These are phyloP conservation scores for Drosophila navojoa DNA, from an alignment of 1,140 invertebrate genomes.

Conservation along the genomic window DNA sequence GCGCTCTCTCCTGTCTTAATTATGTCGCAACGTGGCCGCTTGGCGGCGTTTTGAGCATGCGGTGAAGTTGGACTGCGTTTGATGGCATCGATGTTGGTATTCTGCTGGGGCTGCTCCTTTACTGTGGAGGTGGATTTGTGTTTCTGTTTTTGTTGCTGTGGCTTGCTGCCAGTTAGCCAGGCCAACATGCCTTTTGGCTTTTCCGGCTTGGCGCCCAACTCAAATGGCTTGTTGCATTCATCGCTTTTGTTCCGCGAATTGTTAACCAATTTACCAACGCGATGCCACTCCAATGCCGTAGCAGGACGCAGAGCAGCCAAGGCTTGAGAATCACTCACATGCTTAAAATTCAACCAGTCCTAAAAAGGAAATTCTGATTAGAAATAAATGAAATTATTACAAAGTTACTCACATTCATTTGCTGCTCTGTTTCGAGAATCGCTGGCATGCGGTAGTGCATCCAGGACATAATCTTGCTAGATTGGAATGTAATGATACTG, in stretches of 20 bases:
- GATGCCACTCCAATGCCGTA: constrained; percentile 87
- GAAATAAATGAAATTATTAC: neutral
- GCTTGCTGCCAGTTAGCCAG: constrained; percentile 65
- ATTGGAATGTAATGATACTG: constrained; percentile 91
- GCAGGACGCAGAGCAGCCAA: constrained; percentile 85
- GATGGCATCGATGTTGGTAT: too few relatives aligned
- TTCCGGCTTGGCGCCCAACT: constrained; percentile 46
- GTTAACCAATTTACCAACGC: constrained; percentile 89
- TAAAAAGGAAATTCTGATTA: constrained; percentile 51
- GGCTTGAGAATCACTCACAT: constrained; percentile 86
- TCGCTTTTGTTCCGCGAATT: constrained; percentile 89
- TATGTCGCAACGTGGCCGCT: constrained; percentile 25
- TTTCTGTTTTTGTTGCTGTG: constrained; percentile 27
- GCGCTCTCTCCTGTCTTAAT: neutral
- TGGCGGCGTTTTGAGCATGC: constrained; percentile 21
- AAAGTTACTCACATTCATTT: constrained; percentile 86
- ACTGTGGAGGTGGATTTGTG: constrained; percentile 36
- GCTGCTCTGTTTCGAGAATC: constrained; percentile 88
- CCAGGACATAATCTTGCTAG: constrained; percentile 88
- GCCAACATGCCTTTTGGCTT: constrained; percentile 66
- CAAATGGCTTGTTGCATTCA: constrained; percentile 87
- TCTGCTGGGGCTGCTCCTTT: neutral
- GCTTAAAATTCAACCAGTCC: constrained; percentile 89
- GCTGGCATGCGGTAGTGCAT: constrained; percentile 93
- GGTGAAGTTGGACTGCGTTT: constrained; percentile 31